These are phyloP conservation scores for Dallia pectoralis DNA, from an alignment of 2,797 vertebrate species.

Conservation along the genomic window DNA sequence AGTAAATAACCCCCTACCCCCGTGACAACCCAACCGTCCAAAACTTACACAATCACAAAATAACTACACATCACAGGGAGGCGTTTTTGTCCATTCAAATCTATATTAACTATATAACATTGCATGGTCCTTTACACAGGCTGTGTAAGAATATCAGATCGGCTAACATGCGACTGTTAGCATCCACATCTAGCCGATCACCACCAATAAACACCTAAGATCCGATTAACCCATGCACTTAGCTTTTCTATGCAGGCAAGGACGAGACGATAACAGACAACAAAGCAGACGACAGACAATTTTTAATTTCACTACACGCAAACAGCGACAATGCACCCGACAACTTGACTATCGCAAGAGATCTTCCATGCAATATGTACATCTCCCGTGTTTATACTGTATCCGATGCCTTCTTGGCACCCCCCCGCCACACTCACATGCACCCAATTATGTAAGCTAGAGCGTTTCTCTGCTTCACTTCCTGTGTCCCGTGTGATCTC, in stretches of 20 bases:
- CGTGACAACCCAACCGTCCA: slow-evolving; percentile 31
- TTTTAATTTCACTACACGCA: background rate
- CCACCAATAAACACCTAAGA: slow-evolving; percentile 25
- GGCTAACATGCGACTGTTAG: slow-evolving; percentile 17
- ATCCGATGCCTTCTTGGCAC: slow-evolving; percentile 26
- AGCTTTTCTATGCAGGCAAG: slow-evolving; percentile 43
- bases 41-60: background rate
- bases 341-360: background rate
- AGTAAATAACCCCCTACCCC: slow-evolving; percentile 38
- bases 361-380: slow-evolving; percentile 20
- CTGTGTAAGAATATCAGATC: slow-evolving; percentile 26
- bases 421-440: slow-evolving; percentile 12
- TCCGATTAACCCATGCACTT: slow-evolving; percentile 56
- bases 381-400: slow-evolving; percentile 22
- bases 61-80: background rate
- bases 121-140: slow-evolving; percentile 20
- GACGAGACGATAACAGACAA: slow-evolving; percentile 13
- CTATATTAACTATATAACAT: slow-evolving; percentile 49
- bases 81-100: slow-evolving; percentile 29
- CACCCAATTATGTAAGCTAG: slow-evolving; percentile 39
- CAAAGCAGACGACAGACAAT: slow-evolving; percentile 16
- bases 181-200: background rate
- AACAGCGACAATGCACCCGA: slow-evolving; percentile 5
- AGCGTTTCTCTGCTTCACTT: slow-evolving; percentile 36
- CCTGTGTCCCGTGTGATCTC: slow-evolving; percentile 24